phyloP scores from a whole-genome alignment of 1,140 invertebrate genomes.

The Paramacrobiotus metropolitanus region DNA sequence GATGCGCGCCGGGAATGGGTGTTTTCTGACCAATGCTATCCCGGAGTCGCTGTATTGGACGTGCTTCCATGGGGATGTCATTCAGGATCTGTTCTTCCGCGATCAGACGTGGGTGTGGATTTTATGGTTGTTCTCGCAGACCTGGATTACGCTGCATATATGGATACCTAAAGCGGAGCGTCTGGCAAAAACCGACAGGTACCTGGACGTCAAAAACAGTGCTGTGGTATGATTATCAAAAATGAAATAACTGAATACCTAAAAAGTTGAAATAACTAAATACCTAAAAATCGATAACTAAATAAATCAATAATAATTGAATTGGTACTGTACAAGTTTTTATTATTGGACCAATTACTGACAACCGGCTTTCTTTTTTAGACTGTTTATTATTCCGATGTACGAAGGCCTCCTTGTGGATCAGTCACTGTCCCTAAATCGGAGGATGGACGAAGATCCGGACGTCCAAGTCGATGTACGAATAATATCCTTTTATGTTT shows the following conservation, averaged over 20 bases:
- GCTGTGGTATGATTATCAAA: too few relatives aligned
- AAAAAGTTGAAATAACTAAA: too few relatives aligned
- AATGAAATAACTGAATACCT: too few relatives aligned
- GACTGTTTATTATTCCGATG: constrained; percentile 29
- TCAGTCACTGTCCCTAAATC: constrained; percentile 30
- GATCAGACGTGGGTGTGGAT: constrained; percentile 21
- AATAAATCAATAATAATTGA: too few relatives aligned
- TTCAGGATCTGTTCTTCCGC: constrained; percentile 9
- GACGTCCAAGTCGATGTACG: constrained; percentile 21
- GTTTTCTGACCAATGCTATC: constrained; percentile 13
- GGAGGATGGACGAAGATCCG: constrained; percentile 28
- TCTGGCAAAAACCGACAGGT: constrained; percentile 28
- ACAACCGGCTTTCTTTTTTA: constrained; percentile 15
- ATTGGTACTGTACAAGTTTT: too few relatives aligned
- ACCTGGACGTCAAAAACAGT: constrained; percentile 9
- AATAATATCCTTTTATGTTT: constrained; percentile 1
- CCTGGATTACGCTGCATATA: constrained; percentile 30
- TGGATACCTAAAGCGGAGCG: constrained; percentile 30
- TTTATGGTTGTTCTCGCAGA: constrained; percentile 26
- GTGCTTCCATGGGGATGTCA: constrained; percentile 12
- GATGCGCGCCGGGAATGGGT: constrained; percentile 9
- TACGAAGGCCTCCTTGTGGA: constrained; percentile 30
- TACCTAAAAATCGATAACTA: too few relatives aligned
- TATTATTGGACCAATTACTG: constrained; percentile 6
- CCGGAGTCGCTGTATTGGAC: constrained; percentile 15